Conservation (phyloP, 1,140 invertebrate species). For the Panagrolaimus sp. region DNA sequence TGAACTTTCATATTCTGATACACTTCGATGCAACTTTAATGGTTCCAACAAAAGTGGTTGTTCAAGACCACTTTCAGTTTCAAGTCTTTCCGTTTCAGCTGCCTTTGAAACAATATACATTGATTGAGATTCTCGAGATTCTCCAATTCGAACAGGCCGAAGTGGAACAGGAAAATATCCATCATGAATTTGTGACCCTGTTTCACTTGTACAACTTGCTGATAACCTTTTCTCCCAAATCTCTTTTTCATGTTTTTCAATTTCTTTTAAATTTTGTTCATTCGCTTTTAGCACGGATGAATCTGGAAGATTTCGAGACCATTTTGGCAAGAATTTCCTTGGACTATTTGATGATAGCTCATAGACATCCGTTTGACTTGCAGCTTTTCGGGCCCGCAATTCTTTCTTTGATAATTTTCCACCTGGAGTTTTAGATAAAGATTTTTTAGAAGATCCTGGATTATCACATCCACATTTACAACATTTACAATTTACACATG, state of each 20-base stretch:
- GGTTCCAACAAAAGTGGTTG: not conserved
- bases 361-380: not conserved
- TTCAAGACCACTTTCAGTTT: not conserved
- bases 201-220: constrained; percentile 10
- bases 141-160: not conserved
- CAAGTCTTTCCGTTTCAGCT: constrained; percentile 1
- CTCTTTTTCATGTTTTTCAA: not conserved
- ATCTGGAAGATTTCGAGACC: not conserved
- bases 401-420: constrained; percentile 3
- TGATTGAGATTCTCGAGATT: not conserved
- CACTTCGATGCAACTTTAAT: not conserved
- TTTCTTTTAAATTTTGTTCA: constrained; percentile 7
- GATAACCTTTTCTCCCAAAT: not conserved
- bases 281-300: constrained; percentile 1
- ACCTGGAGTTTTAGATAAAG: not conserved
- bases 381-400: not conserved
- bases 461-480: constrained; percentile 17
- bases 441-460: not conserved
- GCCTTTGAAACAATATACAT: not conserved
- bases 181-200: not conserved
- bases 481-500: constrained; percentile 12
- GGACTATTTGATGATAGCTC: not conserved
- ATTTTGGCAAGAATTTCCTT: not conserved
- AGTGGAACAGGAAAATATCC: constrained; percentile 3
- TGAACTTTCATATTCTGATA: not conserved